Conservation (phyloP, 1,140 invertebrate genomes). For the Armadillidium nasatum region DNA sequence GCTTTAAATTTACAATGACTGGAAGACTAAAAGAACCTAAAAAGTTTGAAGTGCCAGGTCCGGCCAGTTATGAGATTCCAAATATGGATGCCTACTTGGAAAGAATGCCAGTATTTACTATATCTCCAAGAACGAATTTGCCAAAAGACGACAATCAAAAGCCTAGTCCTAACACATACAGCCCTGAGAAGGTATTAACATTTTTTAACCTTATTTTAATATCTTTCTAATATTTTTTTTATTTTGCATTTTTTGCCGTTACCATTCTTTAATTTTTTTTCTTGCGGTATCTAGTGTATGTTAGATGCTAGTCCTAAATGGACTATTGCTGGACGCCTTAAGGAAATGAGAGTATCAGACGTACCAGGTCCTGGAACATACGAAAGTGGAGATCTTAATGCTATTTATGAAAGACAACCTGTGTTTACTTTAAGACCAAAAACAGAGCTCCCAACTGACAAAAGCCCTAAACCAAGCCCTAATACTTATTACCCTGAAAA, state of each 20-base stretch:
- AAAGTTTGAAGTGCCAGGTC: conserved; percentile 17
- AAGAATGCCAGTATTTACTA: conserved; percentile 51
- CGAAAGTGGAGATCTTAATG: conserved; percentile 10
- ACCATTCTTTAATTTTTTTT: not conserved
- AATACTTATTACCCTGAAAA: conserved; percentile 35
- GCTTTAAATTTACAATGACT: conserved; percentile 16
- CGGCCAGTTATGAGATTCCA: conserved; percentile 25
- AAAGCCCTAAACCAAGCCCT: conserved; percentile 31
- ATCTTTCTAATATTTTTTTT: not conserved
- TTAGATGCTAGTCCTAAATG: conserved; percentile 24
- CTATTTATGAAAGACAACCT: conserved; percentile 2
- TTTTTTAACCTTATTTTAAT: not conserved
- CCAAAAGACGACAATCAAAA: conserved; percentile 26
- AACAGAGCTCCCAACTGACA: conserved; percentile 26
- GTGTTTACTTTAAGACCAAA: conserved; percentile 20
- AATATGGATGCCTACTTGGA: conserved; percentile 57
- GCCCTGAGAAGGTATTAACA: conserved; percentile 28
- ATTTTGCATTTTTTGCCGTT: not conserved
- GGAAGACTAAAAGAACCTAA: conserved; percentile 1
- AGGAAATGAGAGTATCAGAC: too few relatives aligned
- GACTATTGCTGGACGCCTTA: conserved; percentile 27
- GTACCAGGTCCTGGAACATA: conserved; percentile 24
- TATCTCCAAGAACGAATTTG: conserved; percentile 4
- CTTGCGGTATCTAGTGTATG: conserved; percentile 23
- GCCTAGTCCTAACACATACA: conserved; percentile 22